Percentiles rank a stretch among this genome's conserved stretches.
Conservation (phyloP, 2,888 invertebrate genomes). For the Oscheius onirici region DNA sequence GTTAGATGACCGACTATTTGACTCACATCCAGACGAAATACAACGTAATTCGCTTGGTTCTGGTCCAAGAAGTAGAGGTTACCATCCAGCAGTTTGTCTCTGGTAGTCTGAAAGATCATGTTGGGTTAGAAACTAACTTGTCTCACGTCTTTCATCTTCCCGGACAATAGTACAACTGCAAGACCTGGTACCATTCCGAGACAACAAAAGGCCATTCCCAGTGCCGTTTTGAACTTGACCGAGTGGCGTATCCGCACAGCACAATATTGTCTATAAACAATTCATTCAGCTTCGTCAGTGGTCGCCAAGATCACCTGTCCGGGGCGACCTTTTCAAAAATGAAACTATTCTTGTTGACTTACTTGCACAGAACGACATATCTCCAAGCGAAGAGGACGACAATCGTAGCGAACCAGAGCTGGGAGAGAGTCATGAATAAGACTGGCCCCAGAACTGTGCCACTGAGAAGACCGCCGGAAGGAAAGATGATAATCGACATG, state of each 20-base stretch:
- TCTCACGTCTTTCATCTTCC: background rate
- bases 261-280: background rate
- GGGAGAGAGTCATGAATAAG: background rate
- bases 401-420: background rate
- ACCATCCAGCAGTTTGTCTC: background rate
- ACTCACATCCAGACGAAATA: background rate
- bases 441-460: background rate
- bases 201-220: background rate
- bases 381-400: conserved; percentile 2
- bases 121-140: background rate
- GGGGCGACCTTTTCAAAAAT: background rate
- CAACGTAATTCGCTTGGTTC: background rate
- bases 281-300: background rate
- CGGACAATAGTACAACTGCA: background rate
- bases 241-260: background rate
- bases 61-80: too few relatives aligned
- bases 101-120: background rate
- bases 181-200: background rate
- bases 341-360: background rate
- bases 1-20: too few relatives aligned
- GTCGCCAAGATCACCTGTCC: background rate
- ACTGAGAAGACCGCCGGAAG: background rate
- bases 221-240: background rate
- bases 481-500: background rate
- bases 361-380: conserved; percentile 14